A percentile compares a stretch with the other conserved stretches of the same genome.
phyloP scores from a whole-genome alignment of 2,888 invertebrate genomes.

The Leucophenga montana region DNA sequence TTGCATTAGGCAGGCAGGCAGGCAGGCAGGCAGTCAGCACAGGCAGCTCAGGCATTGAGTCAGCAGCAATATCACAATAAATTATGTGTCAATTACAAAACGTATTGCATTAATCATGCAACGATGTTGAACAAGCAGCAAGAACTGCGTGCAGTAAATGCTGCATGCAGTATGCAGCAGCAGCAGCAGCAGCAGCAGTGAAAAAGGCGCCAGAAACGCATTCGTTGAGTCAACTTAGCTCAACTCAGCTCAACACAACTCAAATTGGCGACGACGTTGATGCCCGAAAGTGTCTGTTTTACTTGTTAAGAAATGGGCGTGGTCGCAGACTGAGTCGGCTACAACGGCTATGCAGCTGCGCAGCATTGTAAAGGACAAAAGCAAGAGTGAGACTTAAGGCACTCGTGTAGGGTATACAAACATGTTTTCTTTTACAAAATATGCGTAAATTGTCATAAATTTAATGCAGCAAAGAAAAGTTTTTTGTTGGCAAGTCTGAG shows the following conservation, averaged over 20 bases:
- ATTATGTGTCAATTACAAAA: conserved; percentile 65
- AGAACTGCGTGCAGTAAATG: neutral
- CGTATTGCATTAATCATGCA: conserved; percentile 64
- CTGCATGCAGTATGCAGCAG: neutral
- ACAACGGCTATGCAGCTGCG: neutral
- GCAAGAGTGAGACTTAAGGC: too few species aligned
- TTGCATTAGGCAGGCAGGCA: neutral
- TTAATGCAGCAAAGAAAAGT: conserved; percentile 48
- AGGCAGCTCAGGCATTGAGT: neutral
- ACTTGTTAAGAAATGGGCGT: conserved; percentile 61
- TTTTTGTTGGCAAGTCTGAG: conserved; percentile 12
- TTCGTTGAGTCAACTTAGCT: too few species aligned
- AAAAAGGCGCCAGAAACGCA: conserved; percentile 4
- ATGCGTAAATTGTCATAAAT: conserved; percentile 61
- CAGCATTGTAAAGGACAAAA: neutral
- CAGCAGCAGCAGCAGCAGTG: neutral
- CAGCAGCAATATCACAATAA: conserved; percentile 47
- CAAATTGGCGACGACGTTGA: neutral
- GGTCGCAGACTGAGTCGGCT: conserved; percentile 29
- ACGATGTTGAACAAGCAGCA: conserved; percentile 30
- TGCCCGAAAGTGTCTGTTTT: conserved; percentile 15
- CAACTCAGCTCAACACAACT: too few species aligned
- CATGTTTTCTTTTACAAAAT: conserved; percentile 45
- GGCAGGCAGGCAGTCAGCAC: neutral
- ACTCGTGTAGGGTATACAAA: conserved; percentile 34